phyloP scores from a whole-genome alignment of 2,888 invertebrate species.

The Luperina testacea region DNA sequence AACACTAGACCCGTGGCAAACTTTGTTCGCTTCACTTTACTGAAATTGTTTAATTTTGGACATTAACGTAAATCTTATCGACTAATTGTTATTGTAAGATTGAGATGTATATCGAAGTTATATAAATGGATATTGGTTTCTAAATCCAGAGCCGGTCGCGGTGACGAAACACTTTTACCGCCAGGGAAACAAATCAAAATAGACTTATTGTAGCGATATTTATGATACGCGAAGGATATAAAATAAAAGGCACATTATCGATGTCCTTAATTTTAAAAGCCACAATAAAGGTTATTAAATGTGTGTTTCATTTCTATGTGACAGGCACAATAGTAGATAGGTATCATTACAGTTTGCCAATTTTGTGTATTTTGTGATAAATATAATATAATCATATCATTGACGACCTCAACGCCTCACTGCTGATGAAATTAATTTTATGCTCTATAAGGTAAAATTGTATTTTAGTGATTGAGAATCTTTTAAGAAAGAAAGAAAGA shows the following conservation, averaged over 20 bases:
- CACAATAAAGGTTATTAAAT: background rate
- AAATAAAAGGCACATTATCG: no score
- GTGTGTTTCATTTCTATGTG: background rate
- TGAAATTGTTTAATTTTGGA: conserved; percentile 50
- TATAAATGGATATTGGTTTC: conserved; percentile 3
- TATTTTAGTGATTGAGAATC: background rate
- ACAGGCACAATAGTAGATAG: background rate
- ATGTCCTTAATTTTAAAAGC: background rate
- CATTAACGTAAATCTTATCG: conserved; percentile 29
- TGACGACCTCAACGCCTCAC: background rate
- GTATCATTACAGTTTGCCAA: background rate
- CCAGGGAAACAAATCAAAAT: background rate
- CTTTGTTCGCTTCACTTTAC: conserved; percentile 49
- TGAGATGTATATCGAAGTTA: background rate
- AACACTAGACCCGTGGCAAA: conserved; percentile 63
- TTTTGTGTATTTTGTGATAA: background rate
- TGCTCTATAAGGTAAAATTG: background rate
- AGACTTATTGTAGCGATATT: background rate
- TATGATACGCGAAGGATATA: background rate
- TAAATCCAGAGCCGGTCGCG: background rate
- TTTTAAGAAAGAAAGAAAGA: no score
- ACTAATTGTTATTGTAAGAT: conserved; percentile 22
- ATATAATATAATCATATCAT: background rate
- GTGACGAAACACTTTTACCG: conserved; percentile 2
- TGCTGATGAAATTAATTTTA: background rate